These are phyloP conservation scores for Vireo altiloquus DNA, from an alignment of 2,113 vertebrate species.

Conservation along the genomic window DNA sequence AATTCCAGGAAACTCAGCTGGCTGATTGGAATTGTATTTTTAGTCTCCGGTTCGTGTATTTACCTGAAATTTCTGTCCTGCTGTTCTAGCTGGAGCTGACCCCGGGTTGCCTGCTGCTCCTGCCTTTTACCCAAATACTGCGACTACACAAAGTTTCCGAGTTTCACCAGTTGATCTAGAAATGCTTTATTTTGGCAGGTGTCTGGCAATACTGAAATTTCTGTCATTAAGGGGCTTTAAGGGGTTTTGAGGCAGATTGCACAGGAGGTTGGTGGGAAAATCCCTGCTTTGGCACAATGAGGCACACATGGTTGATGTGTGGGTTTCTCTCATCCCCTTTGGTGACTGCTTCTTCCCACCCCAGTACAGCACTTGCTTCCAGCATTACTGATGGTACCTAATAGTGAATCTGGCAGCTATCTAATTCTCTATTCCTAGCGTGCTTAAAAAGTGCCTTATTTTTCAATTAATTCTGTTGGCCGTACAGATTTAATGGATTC, in stretches of 20 bases:
- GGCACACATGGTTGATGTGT: accelerated
- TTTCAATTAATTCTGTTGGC: not conserved
- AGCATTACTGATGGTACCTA: not conserved
- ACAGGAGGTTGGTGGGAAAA: not conserved
- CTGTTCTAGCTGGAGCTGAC: not conserved
- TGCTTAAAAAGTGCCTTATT: not conserved
- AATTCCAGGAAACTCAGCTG: not conserved
- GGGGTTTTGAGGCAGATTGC: not conserved
- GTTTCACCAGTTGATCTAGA: not conserved
- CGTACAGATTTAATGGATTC: not conserved
- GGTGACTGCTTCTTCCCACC: not conserved
- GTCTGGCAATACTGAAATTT: not conserved
- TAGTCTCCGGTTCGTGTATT: not conserved
- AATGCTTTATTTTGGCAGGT: not conserved
- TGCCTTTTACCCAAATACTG: not conserved
- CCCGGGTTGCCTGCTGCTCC: not conserved
- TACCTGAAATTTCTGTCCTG: not conserved
- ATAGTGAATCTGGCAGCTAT: not conserved
- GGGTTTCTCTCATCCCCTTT: not conserved
- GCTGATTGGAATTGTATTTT: not conserved
- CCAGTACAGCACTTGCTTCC: not conserved
- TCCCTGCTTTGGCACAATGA: accelerated
- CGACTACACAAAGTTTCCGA: accelerated
- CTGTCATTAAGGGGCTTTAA: not conserved
- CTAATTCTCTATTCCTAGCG: not conserved